Evolutionary conservation across 2,888 invertebrate genomes (phyloP), one percentile per base, ranked within the genome.

Genomic region (Uropetala carovei): DNA sequence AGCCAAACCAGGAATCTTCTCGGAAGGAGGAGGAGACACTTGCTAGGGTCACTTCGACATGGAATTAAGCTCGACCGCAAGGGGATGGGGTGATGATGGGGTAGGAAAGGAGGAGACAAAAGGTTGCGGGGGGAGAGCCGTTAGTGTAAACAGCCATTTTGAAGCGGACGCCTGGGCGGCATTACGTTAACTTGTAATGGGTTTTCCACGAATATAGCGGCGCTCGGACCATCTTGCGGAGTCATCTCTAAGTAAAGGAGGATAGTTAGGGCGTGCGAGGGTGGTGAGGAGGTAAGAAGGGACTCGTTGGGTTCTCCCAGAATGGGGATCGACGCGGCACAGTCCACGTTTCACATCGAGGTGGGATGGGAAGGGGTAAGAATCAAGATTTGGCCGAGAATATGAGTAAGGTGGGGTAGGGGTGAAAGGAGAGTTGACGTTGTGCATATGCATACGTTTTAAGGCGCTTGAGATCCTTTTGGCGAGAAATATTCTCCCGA

Each of bases 121-220:
- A 58, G 85, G 85, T 13, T 30, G 85, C 85, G 16, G 13, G 60
- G 60, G 86, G 86, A 27, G 86, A 56, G 86, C 86, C 86, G 30
- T 30, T 86, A 68, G 60, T n/a, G 89, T 43, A 89, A 89, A 89
- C 89, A 89, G 89, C 89, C 68, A 89, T 89, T 89, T 64, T 59
- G 64, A 86, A 86, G 86, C 86, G 86, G 86, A 68, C 68, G 89
- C 68, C 43, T 8, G 89, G 89, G 89, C 64, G 89, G 89, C 89
- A 89, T 89, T 89, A 89, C 89, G 60, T 64, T 89, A 89, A 89
- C 89, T 89, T 89, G 89, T 89, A 89, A 89, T 89, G 89, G 89
- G 60, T 64, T 89, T 89, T 43, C 64, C 43, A 56, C 43, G 89
- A 89, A 64, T 89, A 89, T 64, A 64, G 83, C 83, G 83, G 27